Base-by-base conservation (phyloP, 2,888 invertebrate genomes). In the Ophion obscuratus region DNA sequence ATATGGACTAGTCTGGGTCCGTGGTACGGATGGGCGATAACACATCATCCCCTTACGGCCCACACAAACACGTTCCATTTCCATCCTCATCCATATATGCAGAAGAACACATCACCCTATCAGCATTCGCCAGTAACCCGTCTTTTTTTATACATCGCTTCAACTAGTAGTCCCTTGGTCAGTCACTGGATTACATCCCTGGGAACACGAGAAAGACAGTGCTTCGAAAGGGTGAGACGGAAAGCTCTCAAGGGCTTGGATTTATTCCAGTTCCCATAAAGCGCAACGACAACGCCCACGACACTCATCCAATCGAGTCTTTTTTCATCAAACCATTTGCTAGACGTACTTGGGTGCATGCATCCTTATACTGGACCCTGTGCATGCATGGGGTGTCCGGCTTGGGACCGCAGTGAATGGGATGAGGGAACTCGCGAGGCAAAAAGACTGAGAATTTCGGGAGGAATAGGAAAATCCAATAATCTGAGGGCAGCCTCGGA, bases 21-120 rank as follows among this genome's bases (percentile, higher is more conserved):
- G 27, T 47, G 17, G 24, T 36, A 24, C 53, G 64, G 24, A 44
- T 14, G 11, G 17, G 24, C 40, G 59, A 59, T 64, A 66, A 40
- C 67, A 44, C n/a, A 61, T 20, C 62, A 61, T 67, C 75, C 11
- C 20, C 70, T 68, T 68, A 61, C 44, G 31, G 31, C n/a, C 73
- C 61, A 61, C 74, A 66, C 79, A 44, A 27, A 44, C 74, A 76
- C 61, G 17, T 62, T 83, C 31, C 67, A 83, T 83, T 81, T 83
- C 66, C 83, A 83, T 77, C 20, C 83, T 86, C 83, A 86, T 86
- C 57, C 83, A 86, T 86, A 70, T 64, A 83, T 86, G 81, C 81
- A 81, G 64, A 75, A 75, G 80, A 78, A 81, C 80, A 83, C 81
- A 83, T 83, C 81, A 70, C 67, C 78, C 81, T 83, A 86, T 86